Conservation (phyloP, 2,113 vertebrate genomes). For the Gracilinanus agilis region DNA sequence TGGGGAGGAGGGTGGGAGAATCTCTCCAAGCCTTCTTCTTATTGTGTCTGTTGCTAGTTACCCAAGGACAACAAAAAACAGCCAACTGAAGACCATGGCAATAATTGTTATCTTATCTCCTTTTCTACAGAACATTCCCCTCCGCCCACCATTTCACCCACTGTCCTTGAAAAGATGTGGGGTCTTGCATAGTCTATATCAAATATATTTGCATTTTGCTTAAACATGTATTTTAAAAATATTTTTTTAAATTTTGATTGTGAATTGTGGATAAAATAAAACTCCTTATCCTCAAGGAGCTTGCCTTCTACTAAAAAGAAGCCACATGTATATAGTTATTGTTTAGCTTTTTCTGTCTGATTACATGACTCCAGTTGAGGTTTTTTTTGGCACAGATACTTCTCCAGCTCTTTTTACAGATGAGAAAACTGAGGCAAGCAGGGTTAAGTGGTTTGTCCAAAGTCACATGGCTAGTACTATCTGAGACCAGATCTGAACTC, state of each 20-base stretch:
- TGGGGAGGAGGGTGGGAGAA: background rate
- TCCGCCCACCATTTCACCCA: background rate
- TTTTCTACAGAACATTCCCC: background rate
- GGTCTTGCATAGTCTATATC: background rate
- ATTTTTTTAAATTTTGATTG: constrained; percentile 18
- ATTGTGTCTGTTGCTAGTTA: background rate
- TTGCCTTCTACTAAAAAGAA: background rate
- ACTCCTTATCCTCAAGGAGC: background rate
- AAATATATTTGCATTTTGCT: background rate
- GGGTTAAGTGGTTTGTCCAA: too few relatives aligned
- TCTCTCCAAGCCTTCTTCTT: background rate
- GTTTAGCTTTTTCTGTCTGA: too few relatives aligned
- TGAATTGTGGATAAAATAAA: background rate
- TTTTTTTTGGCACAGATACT: too few relatives aligned
- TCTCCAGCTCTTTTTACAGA: too few relatives aligned
- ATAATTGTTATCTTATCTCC: background rate
- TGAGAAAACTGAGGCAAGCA: too few relatives aligned
- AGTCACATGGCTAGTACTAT: too few relatives aligned
- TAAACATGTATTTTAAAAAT: background rate
- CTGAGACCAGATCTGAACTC: too few relatives aligned
- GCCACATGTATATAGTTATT: background rate
- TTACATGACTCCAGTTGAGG: too few relatives aligned
- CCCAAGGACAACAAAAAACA: background rate
- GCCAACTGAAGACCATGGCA: background rate
- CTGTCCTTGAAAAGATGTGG: background rate